Evolutionary conservation across 2,888 invertebrate species (phyloP).

Genomic region (Drosophila melanosoma): DNA sequence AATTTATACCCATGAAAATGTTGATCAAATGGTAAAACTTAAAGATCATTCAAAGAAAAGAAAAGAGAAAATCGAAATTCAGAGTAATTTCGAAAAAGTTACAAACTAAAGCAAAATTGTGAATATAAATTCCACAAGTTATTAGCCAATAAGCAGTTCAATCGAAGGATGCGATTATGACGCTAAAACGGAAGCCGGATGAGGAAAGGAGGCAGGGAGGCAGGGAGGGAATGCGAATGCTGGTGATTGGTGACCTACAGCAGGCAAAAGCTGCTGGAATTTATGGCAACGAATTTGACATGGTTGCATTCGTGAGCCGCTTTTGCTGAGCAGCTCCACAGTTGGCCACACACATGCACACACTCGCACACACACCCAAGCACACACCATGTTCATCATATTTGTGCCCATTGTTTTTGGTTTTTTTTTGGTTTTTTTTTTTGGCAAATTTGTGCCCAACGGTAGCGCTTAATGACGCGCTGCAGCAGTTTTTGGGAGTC

Average conservation of each 20-base stretch:
- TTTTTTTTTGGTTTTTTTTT: conserved; percentile 13
- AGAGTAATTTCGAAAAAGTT: background rate
- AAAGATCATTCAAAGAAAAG: background rate
- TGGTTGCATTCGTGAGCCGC: conserved; percentile 41
- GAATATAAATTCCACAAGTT: background rate
- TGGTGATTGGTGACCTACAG: conserved; percentile 50
- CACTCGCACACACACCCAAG: conserved; percentile 31
- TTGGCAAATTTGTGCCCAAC: conserved; percentile 68
- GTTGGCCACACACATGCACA: conserved; percentile 30
- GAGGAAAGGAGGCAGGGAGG: background rate
- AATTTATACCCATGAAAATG: background rate
- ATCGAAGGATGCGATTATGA: conserved; percentile 7
- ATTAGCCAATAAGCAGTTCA: background rate
- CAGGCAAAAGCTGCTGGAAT: conserved; percentile 59
- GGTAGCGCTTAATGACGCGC: conserved; percentile 66
- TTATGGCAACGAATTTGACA: conserved; percentile 37
- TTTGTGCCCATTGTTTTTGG: conserved; percentile 18
- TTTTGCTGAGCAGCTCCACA: conserved; percentile 10
- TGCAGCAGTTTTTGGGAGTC: conserved; percentile 23
- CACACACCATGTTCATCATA: conserved; percentile 65
- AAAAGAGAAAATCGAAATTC: background rate
- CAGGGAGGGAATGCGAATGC: background rate
- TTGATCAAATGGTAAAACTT: too few species aligned
- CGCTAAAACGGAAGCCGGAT: conserved; percentile 44
- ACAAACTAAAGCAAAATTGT: background rate